Evolutionary conservation across 2,888 invertebrate genomes (phyloP), one percentile per base, ranked within the genome.

Genomic region (Endotricha flammealis): DNA sequence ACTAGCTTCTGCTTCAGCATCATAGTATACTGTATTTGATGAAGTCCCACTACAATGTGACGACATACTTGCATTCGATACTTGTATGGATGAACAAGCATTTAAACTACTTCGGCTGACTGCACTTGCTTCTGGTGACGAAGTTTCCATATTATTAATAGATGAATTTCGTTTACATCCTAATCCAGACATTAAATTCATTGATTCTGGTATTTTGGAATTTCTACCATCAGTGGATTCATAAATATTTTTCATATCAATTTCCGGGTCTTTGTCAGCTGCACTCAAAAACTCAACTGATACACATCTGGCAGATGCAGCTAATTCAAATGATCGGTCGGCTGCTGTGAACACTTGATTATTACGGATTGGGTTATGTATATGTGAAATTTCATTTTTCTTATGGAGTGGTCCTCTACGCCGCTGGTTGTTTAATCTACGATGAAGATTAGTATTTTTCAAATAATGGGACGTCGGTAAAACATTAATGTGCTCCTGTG

Each of bases 401-500:
- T 88, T 89, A 16, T 87, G 88, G 38, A 87, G 78, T 24, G 89
- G 88, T 9, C 83, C 85, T 44, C 91, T 89, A 25, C 91, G 91
- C 32, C 93, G 79, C 69, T 93, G 93, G 68, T 94, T 94, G 57
- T 94, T 94, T 17, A 94, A 58, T 58, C 89, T 89, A 1, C 87
- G 78, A 54, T 86, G 83, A 36, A 83, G 66, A 50, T 85, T 85
- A 46, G 87, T 85, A 57, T 86, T 87, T 55, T 88, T 88, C 44
- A 86, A 61, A 44, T 67, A 87, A 56, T 85, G 85, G 38, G 81
- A 79, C 35, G 78, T 76, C 35, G 80, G 76, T 29, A 83, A 48
- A 35, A 82, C 54, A 50, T 88, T 86, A 39, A 88, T 80, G 48
- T 88, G 83, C 45, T 87, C 87, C 53, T 87, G 87, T 2, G 87